Evolutionary conservation across 1,140 invertebrate genomes (phyloP).

Genomic region (Drosophila burlai): DNA sequence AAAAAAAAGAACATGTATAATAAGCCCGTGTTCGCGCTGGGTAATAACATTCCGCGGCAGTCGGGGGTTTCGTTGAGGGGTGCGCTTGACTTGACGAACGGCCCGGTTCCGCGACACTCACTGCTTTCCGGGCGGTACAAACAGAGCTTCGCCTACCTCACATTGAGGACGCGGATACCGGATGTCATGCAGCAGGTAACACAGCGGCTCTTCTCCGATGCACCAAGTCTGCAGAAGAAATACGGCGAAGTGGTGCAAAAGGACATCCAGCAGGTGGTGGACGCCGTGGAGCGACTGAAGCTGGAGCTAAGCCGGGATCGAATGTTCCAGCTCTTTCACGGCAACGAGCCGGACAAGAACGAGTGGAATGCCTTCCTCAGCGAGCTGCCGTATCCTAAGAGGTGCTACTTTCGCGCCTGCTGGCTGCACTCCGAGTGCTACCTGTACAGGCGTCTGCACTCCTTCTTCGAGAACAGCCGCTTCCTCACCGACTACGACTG

Average conservation of each 20-base stretch:
- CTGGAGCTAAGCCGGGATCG: slow-evolving; percentile 43
- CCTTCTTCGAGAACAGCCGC: slow-evolving; percentile 91
- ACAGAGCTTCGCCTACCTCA: slow-evolving; percentile 68
- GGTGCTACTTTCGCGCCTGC: slow-evolving; percentile 90
- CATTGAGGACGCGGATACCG: slow-evolving; percentile 53
- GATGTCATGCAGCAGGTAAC: slow-evolving; percentile 61
- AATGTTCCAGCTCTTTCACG: slow-evolving; percentile 45
- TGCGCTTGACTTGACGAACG: neutral
- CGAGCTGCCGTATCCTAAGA: slow-evolving; percentile 52
- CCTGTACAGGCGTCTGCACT: slow-evolving; percentile 93
- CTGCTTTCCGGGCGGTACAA: slow-evolving; percentile 64
- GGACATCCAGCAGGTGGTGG: slow-evolving; percentile 37
- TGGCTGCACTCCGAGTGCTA: slow-evolving; percentile 98
- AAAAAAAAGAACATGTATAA: neutral
- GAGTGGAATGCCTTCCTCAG: slow-evolving; percentile 69
- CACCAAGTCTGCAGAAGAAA: neutral
- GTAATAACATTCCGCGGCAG: neutral
- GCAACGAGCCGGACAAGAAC: slow-evolving; percentile 57
- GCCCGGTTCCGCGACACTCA: slow-evolving; percentile 59
- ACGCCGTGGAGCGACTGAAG: slow-evolving; percentile 38
- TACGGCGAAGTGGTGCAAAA: slow-evolving; percentile 37
- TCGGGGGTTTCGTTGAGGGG: neutral
- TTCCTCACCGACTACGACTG: slow-evolving; percentile 90
- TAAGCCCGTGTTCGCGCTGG: neutral
- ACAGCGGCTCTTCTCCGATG: neutral